Conservation (phyloP, 2,888 invertebrate genomes). For the Orthonevra nobilis region DNA sequence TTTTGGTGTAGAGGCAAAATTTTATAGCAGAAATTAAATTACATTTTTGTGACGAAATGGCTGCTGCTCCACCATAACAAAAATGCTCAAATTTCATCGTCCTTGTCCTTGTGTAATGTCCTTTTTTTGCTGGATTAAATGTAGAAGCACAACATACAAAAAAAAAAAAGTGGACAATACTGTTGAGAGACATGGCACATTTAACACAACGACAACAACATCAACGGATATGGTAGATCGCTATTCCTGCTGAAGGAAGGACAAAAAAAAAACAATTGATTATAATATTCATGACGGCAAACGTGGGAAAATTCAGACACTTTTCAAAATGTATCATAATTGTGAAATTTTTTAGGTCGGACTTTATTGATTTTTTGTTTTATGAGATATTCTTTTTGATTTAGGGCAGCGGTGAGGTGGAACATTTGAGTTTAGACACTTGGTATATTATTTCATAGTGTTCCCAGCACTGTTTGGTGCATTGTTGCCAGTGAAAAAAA, state of each 20-base stretch:
- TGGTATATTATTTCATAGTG: neutral
- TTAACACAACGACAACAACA: conserved; percentile 12
- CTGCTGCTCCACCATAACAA: conserved; percentile 37
- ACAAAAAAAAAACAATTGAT: conserved; percentile 29
- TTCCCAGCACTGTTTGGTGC: no score
- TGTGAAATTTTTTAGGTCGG: conserved; percentile 20
- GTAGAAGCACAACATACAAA: conserved; percentile 2
- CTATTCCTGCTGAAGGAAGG: no score
- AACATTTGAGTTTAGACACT: neutral
- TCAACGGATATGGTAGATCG: neutral
- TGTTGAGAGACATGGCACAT: neutral
- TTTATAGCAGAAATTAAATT: conserved; percentile 56
- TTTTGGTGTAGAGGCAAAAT: conserved; percentile 34
- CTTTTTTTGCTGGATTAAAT: conserved; percentile 32
- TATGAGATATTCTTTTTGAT: neutral
- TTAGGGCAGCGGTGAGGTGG: neutral
- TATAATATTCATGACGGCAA: conserved; percentile 42
- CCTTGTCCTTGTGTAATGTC: neutral
- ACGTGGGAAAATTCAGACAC: conserved; percentile 29
- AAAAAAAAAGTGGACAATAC: neutral
- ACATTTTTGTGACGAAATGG: conserved; percentile 62
- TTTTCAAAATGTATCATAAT: conserved; percentile 22
- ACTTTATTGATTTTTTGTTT: conserved; percentile 22
- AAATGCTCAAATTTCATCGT: conserved; percentile 52
- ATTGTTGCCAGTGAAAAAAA: no score